These are phyloP conservation scores for Drosophila melanogaster DNA, from an alignment of 1,140 invertebrate genomes.

Conservation along the genomic window Release_6_plus_ISO1_MT NT_037436.4:7158501-7159000, in stretches of 20 bases:
- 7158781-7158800: slow-evolving; percentile 45
- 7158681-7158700: slow-evolving; percentile 45
- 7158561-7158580: slow-evolving; percentile 23
- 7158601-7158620: slow-evolving; percentile 35
- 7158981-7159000: too few relatives aligned
- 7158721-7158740: slow-evolving; percentile 56
- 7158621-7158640: slow-evolving; percentile 9
- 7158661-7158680: slow-evolving; percentile 53
- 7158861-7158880: slow-evolving; percentile 24
- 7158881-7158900: slow-evolving; percentile 9
- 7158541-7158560: slow-evolving; percentile 17
- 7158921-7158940: background rate
- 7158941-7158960: background rate
- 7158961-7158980: too few relatives aligned
- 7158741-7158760: slow-evolving; percentile 49
- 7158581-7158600: slow-evolving; percentile 36
- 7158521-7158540: slow-evolving; percentile 2
- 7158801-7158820: slow-evolving; percentile 47
- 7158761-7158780: slow-evolving; percentile 33
- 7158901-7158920: background rate
- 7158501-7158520: slow-evolving; percentile 28
- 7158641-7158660: slow-evolving; percentile 32
- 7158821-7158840: slow-evolving; percentile 5
- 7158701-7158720: slow-evolving; percentile 49
- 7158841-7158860: slow-evolving; percentile 5